A percentile compares a stretch with the other conserved stretches of the same genome.
phyloP scores from a whole-genome alignment of 1,140 invertebrate genomes.

The Cyclargus thomasi region DNA sequence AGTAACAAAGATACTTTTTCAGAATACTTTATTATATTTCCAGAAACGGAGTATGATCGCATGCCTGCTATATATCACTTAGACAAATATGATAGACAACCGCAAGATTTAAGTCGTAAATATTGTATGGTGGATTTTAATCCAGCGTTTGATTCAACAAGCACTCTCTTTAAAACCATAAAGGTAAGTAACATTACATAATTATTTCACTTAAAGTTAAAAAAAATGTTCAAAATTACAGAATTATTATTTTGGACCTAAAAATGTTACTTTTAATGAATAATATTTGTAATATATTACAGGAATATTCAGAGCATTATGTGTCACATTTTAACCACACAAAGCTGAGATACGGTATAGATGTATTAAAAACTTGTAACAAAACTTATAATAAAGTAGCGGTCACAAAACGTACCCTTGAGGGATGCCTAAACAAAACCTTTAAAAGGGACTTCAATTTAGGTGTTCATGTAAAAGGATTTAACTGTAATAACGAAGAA shows the following conservation, averaged over 20 bases:
- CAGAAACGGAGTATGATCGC: slow-evolving; percentile 27
- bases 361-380: slow-evolving; percentile 38
- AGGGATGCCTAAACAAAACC: slow-evolving; percentile 29
- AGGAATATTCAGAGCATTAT: slow-evolving; percentile 42
- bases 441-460: slow-evolving; percentile 23
- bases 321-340: slow-evolving; percentile 42
- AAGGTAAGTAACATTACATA: slow-evolving; percentile 17
- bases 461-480: slow-evolving; percentile 28
- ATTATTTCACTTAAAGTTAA: too few relatives aligned
- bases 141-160: slow-evolving; percentile 27
- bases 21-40: slow-evolving; percentile 4
- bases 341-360: slow-evolving; percentile 37
- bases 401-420: slow-evolving; percentile 22
- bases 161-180: slow-evolving; percentile 27
- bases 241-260: too few relatives aligned
- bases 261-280: too few relatives aligned
- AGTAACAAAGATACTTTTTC: too few relatives aligned
- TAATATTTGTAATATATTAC: slow-evolving; percentile 25
- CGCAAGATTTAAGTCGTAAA: slow-evolving; percentile 15
- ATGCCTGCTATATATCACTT: slow-evolving; percentile 26
- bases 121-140: slow-evolving; percentile 27
- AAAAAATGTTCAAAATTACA: too few relatives aligned
- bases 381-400: slow-evolving; percentile 29
- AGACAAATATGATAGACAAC: slow-evolving; percentile 25
- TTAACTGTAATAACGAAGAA: slow-evolving; percentile 28